Evolutionary conservation across 2,113 vertebrate genomes (phyloP).

Genomic region (Phalacrocorax brasilianus): DNA sequence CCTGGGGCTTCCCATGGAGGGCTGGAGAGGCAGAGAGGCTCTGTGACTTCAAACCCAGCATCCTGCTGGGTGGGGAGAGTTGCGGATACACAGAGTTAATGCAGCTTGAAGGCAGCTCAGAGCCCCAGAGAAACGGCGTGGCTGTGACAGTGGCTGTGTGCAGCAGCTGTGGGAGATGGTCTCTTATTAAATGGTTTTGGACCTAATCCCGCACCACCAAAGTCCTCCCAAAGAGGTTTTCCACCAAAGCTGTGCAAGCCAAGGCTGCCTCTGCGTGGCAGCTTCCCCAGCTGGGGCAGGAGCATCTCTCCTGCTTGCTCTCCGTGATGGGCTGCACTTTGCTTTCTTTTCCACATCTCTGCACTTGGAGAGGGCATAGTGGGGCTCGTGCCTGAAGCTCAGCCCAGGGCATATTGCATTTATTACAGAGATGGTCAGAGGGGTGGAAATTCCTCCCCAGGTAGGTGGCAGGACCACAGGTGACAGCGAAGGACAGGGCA

Average conservation of each 20-base stretch:
- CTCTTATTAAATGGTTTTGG: background rate
- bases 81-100: fast-evolving
- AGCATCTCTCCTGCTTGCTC: background rate
- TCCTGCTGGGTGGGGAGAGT: background rate
- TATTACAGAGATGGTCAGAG: background rate
- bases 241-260: background rate
- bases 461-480: background rate
- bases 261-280: background rate
- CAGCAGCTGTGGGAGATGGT: background rate
- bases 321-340: background rate
- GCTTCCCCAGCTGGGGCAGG: fast-evolving
- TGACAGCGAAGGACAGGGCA: background rate
- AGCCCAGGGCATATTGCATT: background rate
- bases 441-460: background rate
- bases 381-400: background rate
- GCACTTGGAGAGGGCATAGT: background rate
- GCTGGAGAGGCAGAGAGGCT: background rate
- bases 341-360: background rate
- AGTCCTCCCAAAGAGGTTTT: background rate
- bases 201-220: background rate
- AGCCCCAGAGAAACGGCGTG: fast-evolving
- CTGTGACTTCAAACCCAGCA: fast-evolving
- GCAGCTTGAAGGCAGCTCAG: background rate
- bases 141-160: background rate
- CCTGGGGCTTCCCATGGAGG: background rate